A percentile compares a stretch with the other conserved stretches of the same genome.
Conservation (phyloP, 2,888 invertebrate species). For the Coremacera marginata region DNA sequence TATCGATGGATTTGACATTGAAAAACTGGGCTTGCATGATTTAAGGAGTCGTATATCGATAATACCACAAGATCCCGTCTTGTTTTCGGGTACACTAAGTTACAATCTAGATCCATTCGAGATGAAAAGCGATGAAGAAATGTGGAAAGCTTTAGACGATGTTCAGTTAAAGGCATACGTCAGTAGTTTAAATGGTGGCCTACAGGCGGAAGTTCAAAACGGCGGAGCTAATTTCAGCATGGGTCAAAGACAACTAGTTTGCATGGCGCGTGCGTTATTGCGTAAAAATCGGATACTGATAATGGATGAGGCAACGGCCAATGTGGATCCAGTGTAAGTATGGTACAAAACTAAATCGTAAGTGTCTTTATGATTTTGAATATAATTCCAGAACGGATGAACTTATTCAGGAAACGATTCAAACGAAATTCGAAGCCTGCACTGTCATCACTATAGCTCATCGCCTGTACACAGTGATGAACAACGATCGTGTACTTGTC, state of each 20-base stretch:
- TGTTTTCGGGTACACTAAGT: slow-evolving; percentile 85
- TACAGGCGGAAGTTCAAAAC: slow-evolving; percentile 77
- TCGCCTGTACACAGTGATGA: slow-evolving; percentile 90
- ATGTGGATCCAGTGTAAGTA: slow-evolving; percentile 85
- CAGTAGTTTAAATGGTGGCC: slow-evolving; percentile 72
- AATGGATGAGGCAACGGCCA: slow-evolving; percentile 92
- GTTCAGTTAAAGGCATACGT: slow-evolving; percentile 82
- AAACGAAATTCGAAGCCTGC: slow-evolving; percentile 82
- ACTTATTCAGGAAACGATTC: slow-evolving; percentile 85
- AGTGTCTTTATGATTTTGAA: background rate
- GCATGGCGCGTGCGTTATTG: slow-evolving; percentile 86
- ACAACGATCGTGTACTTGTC: slow-evolving; percentile 86
- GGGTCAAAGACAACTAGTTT: slow-evolving; percentile 89
- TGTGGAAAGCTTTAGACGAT: slow-evolving; percentile 83
- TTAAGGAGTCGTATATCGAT: slow-evolving; percentile 87
- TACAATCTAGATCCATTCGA: slow-evolving; percentile 89
- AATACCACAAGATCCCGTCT: slow-evolving; percentile 91
- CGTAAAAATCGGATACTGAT: slow-evolving; percentile 84
- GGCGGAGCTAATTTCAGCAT: slow-evolving; percentile 88
- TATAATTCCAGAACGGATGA: slow-evolving; percentile 77
- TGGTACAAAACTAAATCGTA: background rate
- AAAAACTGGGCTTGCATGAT: slow-evolving; percentile 79
- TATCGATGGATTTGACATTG: slow-evolving; percentile 82
- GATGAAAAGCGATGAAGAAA: slow-evolving; percentile 77
- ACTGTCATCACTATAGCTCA: slow-evolving; percentile 95